Percentiles rank a stretch among this genome's conserved stretches.
These are phyloP conservation scores for Amblyjoppa fuscipennis DNA, from an alignment of 2,888 invertebrate species.

Conservation along the genomic window DNA sequence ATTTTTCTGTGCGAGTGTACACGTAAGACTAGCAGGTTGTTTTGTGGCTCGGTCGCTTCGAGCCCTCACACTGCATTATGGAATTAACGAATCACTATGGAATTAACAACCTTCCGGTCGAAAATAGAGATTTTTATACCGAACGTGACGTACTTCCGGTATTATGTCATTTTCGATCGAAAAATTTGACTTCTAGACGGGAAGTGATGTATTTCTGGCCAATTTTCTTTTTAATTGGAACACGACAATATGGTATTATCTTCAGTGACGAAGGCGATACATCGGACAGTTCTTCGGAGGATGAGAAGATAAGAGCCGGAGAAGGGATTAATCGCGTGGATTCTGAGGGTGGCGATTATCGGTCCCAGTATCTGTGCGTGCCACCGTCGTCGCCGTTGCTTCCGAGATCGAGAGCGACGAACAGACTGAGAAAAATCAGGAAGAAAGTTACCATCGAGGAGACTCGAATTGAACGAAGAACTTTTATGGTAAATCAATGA, in stretches of 20 bases:
- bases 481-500: conserved; percentile 69
- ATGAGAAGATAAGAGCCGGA: conserved; percentile 79
- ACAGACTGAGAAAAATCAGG: conserved; percentile 73
- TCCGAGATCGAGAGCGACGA: conserved; percentile 78
- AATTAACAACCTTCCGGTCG: neutral
- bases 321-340: conserved; percentile 78
- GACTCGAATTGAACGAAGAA: conserved; percentile 71
- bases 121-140: neutral
- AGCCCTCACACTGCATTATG: too few relatives aligned
- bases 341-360: conserved; percentile 63
- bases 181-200: too few relatives aligned
- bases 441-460: conserved; percentile 71
- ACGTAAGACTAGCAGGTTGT: too few relatives aligned
- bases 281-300: conserved; percentile 90
- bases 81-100: neutral
- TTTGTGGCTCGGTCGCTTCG: too few relatives aligned
- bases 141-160: too few relatives aligned
- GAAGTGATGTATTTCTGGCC: too few relatives aligned
- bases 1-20: neutral
- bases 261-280: conserved; percentile 93
- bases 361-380: conserved; percentile 85
- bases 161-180: too few relatives aligned
- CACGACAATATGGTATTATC: conserved; percentile 3
- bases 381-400: conserved; percentile 91
- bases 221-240: too few relatives aligned